Conservation (phyloP, 2,888 invertebrate species). For the Pseudeuparius sepicola region DNA sequence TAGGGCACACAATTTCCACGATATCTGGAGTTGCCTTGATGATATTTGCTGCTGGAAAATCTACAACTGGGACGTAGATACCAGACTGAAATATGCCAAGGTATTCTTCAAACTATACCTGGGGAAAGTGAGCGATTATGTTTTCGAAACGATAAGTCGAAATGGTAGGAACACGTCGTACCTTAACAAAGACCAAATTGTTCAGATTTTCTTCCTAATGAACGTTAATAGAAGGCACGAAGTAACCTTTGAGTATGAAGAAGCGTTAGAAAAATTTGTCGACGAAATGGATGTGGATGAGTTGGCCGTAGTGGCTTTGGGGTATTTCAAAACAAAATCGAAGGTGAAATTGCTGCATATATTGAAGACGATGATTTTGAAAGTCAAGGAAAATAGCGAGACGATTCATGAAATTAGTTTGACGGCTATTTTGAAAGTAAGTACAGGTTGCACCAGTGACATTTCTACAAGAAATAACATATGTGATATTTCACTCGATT, state of each 20-base stretch:
- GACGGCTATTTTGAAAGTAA: slow-evolving; percentile 53
- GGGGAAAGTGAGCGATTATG: slow-evolving; percentile 24
- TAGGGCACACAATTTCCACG: slow-evolving; percentile 48
- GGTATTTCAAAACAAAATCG: slow-evolving; percentile 67
- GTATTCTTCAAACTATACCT: slow-evolving; percentile 52
- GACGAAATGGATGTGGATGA: slow-evolving; percentile 52
- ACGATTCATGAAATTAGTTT: slow-evolving; percentile 55
- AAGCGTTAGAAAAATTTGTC: slow-evolving; percentile 44
- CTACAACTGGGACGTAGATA: slow-evolving; percentile 43
- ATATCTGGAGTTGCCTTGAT: slow-evolving; percentile 59
- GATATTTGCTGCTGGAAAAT: slow-evolving; percentile 46
- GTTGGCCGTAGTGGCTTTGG: slow-evolving; percentile 61
- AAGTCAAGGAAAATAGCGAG: slow-evolving; percentile 42
- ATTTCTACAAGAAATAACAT: too few species aligned
- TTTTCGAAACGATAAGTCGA: slow-evolving; percentile 14
- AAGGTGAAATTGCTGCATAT: slow-evolving; percentile 48
- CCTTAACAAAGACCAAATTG: slow-evolving; percentile 49
- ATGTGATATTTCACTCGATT: too few species aligned
- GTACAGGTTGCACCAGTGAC: too few species aligned
- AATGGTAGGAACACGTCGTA: slow-evolving; percentile 45
- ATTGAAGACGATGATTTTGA: slow-evolving; percentile 32
- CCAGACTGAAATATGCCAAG: slow-evolving; percentile 50
- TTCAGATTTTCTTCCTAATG: slow-evolving; percentile 58
- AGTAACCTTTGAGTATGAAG: slow-evolving; percentile 56
- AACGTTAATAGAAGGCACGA: slow-evolving; percentile 48